A percentile compares a stretch with the other conserved stretches of the same genome.
These are phyloP conservation scores for Noctilio leporinus DNA, from an alignment of 2,113 vertebrate genomes.

Conservation along the genomic window DNA sequence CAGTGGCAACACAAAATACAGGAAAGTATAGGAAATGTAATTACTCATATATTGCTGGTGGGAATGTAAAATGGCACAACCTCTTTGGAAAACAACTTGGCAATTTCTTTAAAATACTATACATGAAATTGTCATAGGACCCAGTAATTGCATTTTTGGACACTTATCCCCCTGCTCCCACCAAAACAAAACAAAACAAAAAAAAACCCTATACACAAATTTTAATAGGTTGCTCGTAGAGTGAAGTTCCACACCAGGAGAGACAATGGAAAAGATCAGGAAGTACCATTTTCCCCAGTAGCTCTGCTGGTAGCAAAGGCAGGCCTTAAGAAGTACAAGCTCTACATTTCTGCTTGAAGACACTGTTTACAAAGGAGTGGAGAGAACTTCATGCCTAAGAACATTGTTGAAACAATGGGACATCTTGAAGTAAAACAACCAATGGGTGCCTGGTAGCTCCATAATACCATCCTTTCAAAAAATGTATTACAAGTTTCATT, in stretches of 20 bases:
- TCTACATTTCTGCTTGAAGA: neutral
- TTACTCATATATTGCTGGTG: too few species aligned
- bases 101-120: neutral
- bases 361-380: neutral
- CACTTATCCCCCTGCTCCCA: too few species aligned
- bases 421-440: neutral
- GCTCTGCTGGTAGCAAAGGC: neutral
- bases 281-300: rapidly evolving
- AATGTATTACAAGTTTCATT: neutral
- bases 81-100: neutral
- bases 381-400: neutral
- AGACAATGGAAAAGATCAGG: neutral
- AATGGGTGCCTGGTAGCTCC: neutral
- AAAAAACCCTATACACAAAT: neutral
- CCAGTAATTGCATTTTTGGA: neutral
- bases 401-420: too few species aligned
- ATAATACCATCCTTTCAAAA: neutral
- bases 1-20: too few species aligned
- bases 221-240: neutral
- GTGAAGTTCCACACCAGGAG: too few species aligned
- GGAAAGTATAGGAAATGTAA: too few species aligned
- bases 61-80: neutral
- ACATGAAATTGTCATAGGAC: neutral
- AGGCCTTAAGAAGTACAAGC: rapidly evolving
- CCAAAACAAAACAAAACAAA: too few species aligned